Percentiles rank a stretch among this genome's conserved stretches.
These are phyloP conservation scores for Acanthis flammea DNA, from an alignment of 2,797 vertebrate genomes.

Conservation along the genomic window DNA sequence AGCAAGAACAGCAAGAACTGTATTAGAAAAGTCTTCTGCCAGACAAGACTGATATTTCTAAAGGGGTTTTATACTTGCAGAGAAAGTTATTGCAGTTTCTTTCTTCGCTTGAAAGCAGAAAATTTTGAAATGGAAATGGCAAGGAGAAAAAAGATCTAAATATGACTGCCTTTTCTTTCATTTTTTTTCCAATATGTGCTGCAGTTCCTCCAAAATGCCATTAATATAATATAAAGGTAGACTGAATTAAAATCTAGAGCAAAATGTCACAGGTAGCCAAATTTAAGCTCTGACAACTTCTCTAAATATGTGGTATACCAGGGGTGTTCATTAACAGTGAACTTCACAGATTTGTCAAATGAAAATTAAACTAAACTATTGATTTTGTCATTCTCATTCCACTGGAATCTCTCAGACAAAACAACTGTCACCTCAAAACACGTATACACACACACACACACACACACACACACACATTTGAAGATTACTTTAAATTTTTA, in stretches of 20 bases:
- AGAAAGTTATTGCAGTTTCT: not conserved
- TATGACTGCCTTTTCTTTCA: not conserved
- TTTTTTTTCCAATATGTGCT: not conserved
- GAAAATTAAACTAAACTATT: not conserved
- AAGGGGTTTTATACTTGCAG: not conserved
- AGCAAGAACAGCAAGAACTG: not conserved
- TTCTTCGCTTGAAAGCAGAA: not conserved
- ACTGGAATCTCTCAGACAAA: not conserved
- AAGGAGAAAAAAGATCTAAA: not conserved
- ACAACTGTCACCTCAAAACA: not conserved
- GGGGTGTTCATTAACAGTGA: not conserved
- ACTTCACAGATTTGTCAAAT: not conserved
- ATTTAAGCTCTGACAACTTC: not conserved
- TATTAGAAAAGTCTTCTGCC: not conserved
- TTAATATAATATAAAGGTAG: not conserved
- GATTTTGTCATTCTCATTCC: not conserved
- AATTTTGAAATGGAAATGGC: not conserved
- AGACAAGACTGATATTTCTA: not conserved
- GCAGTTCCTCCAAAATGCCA: not conserved
- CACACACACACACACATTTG: not conserved
- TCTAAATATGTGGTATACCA: not conserved
- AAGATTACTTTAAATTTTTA: not conserved
- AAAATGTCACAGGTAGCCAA: not conserved
- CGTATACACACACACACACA: fast-evolving
- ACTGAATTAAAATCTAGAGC: not conserved